Evolutionary conservation across 53 echinoderm and acorn worm genomes (phyloP), one percentile per base, ranked within the genome.

Genomic region (Mesocentrotus franciscanus): DNA sequence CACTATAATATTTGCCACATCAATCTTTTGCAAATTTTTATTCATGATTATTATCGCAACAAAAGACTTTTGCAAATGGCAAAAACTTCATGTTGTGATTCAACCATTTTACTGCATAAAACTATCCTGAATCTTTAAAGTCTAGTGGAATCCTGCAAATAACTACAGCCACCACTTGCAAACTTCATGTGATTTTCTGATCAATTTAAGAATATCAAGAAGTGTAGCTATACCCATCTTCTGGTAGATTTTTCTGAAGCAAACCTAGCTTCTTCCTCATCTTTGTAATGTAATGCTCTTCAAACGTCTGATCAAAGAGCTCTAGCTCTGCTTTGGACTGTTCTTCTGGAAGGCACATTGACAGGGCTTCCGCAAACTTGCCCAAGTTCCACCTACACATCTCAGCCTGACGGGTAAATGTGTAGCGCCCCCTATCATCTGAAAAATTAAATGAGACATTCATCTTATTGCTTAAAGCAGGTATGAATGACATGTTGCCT

Each of bases 251-350:
- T 42, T 94, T 94, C 68, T 95, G 97, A 12, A 97, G 90, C 14
- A 98, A 91, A 56, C 98, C 98, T 36, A 98, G 90, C 94, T 98
- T 98, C 95, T 96, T 97, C 95, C 98, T 96, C 97, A 98, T 98
- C 96, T 95, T 96, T 56, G 93, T 76, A 93, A 98, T 29, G 95
- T 98, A 98, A 93, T 93, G 94, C 90, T 90, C 92, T 74, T 97
- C 96, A 95, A 95, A 98, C 33, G 92, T 91, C 62, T 95, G 84
- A 89, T 98, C 97, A 95, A 96, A 98, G 90, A 96, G 87, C 4
- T 81, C 95, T 72, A 98, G 71, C 27, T 87, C 97, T 78, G 96
- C 96, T 91, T 95, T 97, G 30, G 98, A 96, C 42, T 89, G 61
- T 35, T 97, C 97, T 71, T 91, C 92, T 42, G 98, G 98, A 24